These are phyloP conservation scores for Upupa epops DNA, from an alignment of 2,113 vertebrate genomes.

Conservation along the genomic window DNA sequence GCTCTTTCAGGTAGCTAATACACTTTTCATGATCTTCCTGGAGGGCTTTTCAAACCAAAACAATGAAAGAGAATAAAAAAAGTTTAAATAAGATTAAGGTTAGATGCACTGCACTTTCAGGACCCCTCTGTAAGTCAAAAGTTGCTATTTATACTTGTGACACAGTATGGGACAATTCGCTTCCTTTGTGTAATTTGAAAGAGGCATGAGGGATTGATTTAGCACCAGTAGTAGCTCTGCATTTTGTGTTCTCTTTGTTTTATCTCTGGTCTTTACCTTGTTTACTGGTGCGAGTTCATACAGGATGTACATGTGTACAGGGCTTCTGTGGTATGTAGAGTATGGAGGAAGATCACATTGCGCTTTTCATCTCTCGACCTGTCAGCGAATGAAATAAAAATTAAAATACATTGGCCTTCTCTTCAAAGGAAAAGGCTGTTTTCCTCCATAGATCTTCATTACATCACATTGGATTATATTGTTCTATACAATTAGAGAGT, in stretches of 20 bases:
- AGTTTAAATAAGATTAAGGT: conserved; percentile 4
- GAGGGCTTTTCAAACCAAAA: conserved; percentile 29
- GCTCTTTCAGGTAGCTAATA: background rate
- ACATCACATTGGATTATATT: conserved; percentile 15
- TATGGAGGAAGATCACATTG: background rate
- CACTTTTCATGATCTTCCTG: background rate
- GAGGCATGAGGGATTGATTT: background rate
- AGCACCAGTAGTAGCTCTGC: background rate
- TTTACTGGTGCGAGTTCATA: background rate
- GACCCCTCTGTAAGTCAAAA: conserved; percentile 9
- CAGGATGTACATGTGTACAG: background rate
- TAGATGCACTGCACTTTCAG: background rate
- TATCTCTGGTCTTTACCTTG: background rate
- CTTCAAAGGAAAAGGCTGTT: background rate
- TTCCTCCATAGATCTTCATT: conserved; percentile 29
- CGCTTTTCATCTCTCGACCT: background rate
- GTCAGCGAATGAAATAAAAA: conserved; percentile 14
- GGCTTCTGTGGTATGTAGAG: background rate
- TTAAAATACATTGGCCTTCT: conserved; percentile 21
- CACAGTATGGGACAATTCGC: background rate
- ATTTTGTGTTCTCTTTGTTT: background rate
- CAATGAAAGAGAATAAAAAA: conserved; percentile 18
- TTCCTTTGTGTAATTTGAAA: background rate
- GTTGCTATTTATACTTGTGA: background rate
- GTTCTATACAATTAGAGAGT: conserved; percentile 19